phyloP scores from a whole-genome alignment of 2,797 vertebrate species.

The Poecilia picta region DNA sequence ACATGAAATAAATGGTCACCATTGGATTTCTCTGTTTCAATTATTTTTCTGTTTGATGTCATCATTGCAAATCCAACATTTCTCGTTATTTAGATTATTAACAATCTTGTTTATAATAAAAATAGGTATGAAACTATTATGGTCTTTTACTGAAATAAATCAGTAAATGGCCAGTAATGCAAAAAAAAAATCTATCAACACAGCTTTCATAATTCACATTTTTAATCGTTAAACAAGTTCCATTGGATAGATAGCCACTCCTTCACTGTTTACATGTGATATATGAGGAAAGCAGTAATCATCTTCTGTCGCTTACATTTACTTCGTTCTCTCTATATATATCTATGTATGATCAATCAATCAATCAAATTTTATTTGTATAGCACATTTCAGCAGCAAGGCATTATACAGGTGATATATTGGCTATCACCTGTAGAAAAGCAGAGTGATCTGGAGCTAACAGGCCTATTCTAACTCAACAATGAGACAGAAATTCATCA shows the following conservation, averaged over 20 bases:
- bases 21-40: not conserved
- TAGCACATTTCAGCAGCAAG: no score
- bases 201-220: not conserved
- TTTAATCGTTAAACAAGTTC: not conserved
- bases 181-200: not conserved
- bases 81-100: not conserved
- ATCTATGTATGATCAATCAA: not conserved
- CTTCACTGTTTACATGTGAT: not conserved
- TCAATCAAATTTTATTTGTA: no score
- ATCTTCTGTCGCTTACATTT: not conserved
- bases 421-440: not conserved
- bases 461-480: not conserved
- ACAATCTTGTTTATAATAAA: not conserved
- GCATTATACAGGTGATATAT: no score
- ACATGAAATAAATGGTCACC: not conserved
- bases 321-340: not conserved
- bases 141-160: not conserved
- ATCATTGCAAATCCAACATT: not conserved
- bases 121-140: not conserved
- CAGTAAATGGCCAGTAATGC: not conserved
- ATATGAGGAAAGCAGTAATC: not conserved
- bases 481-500: not conserved
- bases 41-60: not conserved
- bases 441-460: not conserved
- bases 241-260: not conserved